Conservation (phyloP, 30 jellyfish, hydroid and myxozoan species). For the Chrysaora quinquecirrha region DNA sequence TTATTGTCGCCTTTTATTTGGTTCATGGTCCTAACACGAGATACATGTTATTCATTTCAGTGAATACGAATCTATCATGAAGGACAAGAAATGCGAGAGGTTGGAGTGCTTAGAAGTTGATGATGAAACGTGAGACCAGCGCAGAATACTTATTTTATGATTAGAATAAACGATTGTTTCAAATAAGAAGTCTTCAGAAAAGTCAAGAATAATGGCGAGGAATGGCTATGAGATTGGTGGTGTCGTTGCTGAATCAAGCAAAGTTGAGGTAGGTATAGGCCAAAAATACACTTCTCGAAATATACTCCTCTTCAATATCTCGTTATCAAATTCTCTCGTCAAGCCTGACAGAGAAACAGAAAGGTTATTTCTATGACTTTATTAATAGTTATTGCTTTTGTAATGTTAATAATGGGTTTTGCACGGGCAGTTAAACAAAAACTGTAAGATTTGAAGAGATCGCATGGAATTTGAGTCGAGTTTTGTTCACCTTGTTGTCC, state of each 20-base stretch:
- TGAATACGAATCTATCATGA: too few relatives aligned
- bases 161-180: too few relatives aligned
- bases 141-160: too few relatives aligned
- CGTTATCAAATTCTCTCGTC: background rate
- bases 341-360: background rate
- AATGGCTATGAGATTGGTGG: background rate
- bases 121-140: too few relatives aligned
- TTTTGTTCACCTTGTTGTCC: background rate
- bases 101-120: too few relatives aligned
- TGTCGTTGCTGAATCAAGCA: background rate
- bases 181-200: too few relatives aligned
- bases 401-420: background rate
- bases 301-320: background rate
- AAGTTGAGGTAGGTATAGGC: constrained; percentile 7
- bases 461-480: background rate
- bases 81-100: too few relatives aligned
- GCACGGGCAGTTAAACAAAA: constrained; percentile 7
- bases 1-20: background rate
- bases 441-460: background rate
- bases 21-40: too few relatives aligned
- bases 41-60: too few relatives aligned
- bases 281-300: background rate
- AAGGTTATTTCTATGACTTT: too few relatives aligned
- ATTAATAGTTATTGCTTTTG: background rate
- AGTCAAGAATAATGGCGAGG: background rate